phyloP scores from a whole-genome alignment of 1,140 invertebrate species.

The Heliconius melpomene region DNA sequence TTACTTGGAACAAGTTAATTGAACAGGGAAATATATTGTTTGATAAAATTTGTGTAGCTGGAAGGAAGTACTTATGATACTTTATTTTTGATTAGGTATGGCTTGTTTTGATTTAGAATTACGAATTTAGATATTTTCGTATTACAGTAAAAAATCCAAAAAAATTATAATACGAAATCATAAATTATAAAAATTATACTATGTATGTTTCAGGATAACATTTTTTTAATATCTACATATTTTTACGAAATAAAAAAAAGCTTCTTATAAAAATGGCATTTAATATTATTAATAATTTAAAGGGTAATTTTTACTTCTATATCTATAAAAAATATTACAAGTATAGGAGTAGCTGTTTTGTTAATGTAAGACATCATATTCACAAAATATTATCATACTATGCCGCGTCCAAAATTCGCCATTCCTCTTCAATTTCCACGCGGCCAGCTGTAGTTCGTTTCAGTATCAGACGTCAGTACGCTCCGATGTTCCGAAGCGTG shows the following conservation, averaged over 20 bases:
- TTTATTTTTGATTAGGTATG: not conserved
- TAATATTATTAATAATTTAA: too few relatives aligned
- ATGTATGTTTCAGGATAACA: too few relatives aligned
- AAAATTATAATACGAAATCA: too few relatives aligned
- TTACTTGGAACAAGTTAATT: slow-evolving; percentile 3
- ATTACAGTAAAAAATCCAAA: too few relatives aligned
- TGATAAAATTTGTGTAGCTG: not conserved
- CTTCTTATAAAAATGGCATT: too few relatives aligned
- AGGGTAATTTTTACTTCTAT: too few relatives aligned
- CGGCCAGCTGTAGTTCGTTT: slow-evolving; percentile 41
- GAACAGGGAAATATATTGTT: not conserved
- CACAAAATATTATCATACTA: not conserved
- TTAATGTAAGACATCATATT: too few relatives aligned
- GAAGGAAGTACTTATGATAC: not conserved
- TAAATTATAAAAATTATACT: too few relatives aligned
- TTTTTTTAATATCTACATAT: too few relatives aligned
- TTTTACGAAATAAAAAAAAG: too few relatives aligned
- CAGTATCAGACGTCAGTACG: slow-evolving; percentile 47
- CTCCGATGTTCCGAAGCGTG: slow-evolving; percentile 69
- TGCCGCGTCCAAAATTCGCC: slow-evolving; percentile 43
- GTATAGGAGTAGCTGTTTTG: too few relatives aligned
- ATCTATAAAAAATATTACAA: too few relatives aligned
- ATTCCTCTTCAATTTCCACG: slow-evolving; percentile 25
- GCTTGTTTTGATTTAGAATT: not conserved
- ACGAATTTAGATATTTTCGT: not conserved